Conservation (phyloP, 2,797 vertebrate genomes). For the Falco novaeseelandiae region DNA sequence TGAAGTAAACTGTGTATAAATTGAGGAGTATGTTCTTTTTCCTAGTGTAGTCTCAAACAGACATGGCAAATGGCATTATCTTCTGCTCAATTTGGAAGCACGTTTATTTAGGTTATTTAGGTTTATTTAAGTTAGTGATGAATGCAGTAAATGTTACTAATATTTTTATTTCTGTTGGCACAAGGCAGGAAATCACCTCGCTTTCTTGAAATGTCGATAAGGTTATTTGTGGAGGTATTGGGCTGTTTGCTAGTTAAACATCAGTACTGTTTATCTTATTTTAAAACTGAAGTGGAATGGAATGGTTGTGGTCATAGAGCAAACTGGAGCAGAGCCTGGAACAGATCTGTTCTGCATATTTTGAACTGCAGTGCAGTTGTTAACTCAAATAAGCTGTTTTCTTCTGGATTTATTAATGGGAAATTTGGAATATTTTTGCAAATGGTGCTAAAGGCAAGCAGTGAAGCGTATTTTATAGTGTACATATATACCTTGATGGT, state of each 20-base stretch:
- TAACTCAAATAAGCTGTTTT: neutral
- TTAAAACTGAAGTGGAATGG: neutral
- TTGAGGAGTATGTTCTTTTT: neutral
- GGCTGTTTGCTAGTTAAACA: neutral
- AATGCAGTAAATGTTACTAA: neutral
- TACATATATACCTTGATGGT: neutral
- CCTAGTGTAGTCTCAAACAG: neutral
- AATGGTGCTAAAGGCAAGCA: neutral
- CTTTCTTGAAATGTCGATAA: neutral
- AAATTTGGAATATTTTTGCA: neutral
- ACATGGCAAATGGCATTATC: neutral
- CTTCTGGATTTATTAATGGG: neutral
- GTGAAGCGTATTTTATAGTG: neutral
- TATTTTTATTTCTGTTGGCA: neutral
- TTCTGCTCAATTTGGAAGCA: neutral
- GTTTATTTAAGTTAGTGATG: neutral
- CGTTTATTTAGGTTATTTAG: neutral
- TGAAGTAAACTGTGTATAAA: neutral
- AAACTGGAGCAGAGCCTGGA: neutral
- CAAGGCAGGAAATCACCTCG: neutral
- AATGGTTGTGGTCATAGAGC: neutral
- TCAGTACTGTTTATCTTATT: neutral
- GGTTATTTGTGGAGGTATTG: neutral
- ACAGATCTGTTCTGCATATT: neutral
- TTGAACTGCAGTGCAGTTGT: neutral